These are phyloP conservation scores for Tipula unca DNA, from an alignment of 2,888 invertebrate genomes.

Conservation along the genomic window DNA sequence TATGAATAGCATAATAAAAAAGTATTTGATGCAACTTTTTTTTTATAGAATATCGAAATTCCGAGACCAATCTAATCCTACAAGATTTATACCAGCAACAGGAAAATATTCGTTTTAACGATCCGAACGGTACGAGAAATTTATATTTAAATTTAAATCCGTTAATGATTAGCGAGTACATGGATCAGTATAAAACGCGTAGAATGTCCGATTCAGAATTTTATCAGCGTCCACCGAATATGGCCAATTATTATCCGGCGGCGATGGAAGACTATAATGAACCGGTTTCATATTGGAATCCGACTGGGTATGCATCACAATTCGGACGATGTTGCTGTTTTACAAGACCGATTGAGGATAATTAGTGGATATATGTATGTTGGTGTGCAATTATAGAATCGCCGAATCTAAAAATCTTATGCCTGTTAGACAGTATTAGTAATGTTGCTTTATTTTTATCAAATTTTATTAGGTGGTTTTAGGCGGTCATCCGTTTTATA, in stretches of 20 bases:
- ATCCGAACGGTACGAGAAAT: neutral
- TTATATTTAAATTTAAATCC: neutral
- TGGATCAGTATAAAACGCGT: conserved; percentile 15
- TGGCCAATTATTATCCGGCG: neutral
- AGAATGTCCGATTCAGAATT: neutral
- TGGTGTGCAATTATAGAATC: neutral
- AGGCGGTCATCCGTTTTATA: neutral
- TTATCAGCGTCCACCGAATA: neutral
- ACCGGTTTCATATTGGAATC: neutral
- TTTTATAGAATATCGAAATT: neutral
- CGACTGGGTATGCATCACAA: neutral
- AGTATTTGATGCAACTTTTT: neutral
- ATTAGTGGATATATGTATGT: neutral
- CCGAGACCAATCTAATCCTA: neutral
- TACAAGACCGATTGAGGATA: neutral
- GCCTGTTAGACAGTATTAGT: conserved; percentile 14
- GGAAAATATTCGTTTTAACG: conserved; percentile 8
- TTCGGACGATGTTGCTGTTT: neutral
- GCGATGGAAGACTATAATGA: neutral
- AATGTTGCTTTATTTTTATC: neutral
- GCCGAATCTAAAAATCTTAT: neutral
- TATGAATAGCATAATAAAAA: no score
- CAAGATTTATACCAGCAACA: neutral
- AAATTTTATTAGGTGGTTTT: neutral
- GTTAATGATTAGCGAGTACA: neutral